Evolutionary conservation across 1,140 invertebrate genomes (phyloP).

Genomic region (Zophobas atratus): DNA sequence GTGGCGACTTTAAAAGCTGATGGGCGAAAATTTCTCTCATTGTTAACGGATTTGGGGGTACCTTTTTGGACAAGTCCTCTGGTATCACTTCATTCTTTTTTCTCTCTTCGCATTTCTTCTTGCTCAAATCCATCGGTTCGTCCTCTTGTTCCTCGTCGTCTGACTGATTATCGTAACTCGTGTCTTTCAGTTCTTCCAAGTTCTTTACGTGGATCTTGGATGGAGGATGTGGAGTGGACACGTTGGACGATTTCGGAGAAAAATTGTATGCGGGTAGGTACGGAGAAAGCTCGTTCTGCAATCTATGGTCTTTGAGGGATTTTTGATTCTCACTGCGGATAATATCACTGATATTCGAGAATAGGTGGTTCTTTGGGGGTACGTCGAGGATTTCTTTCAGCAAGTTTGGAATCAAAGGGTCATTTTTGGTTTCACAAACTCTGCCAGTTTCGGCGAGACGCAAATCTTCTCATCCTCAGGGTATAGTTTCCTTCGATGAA

Average conservation of each 20-base stretch:
- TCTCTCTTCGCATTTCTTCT: conserved; percentile 73
- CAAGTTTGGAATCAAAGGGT: conserved; percentile 52
- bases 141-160: conserved; percentile 69
- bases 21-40: conserved; percentile 73
- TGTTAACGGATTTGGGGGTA: conserved; percentile 65
- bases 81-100: conserved; percentile 66
- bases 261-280: conserved; percentile 56
- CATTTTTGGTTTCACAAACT: conserved; percentile 46
- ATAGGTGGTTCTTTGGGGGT: conserved; percentile 50
- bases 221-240: conserved; percentile 59
- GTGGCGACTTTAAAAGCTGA: conserved; percentile 74
- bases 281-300: conserved; percentile 48
- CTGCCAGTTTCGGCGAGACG: conserved; percentile 59
- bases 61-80: conserved; percentile 68
- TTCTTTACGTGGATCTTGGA: conserved; percentile 76
- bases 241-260: conserved; percentile 45
- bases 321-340: conserved; percentile 53
- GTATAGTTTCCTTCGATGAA: conserved; percentile 72
- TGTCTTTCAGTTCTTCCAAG: conserved; percentile 74
- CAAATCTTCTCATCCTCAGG: conserved; percentile 61
- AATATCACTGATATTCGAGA: conserved; percentile 54
- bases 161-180: conserved; percentile 65
- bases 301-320: conserved; percentile 49
- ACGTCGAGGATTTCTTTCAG: conserved; percentile 52
- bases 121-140: conserved; percentile 87